These are phyloP conservation scores for Drosophila nikananu DNA, from an alignment of 1,140 invertebrate species.

Conservation along the genomic window DNA sequence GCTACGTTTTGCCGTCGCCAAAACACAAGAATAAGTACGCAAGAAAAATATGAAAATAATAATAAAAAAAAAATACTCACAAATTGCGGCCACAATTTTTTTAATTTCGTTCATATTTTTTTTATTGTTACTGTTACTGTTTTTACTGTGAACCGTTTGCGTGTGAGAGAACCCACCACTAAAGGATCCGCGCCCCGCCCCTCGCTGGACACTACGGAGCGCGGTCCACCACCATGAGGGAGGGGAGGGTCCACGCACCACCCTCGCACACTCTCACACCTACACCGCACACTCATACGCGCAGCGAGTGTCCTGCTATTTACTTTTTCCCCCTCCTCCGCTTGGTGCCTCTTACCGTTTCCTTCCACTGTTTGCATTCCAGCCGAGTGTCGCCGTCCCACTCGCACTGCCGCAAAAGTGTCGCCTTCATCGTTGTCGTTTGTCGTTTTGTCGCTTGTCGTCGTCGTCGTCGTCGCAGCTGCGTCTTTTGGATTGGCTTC, in stretches of 20 bases:
- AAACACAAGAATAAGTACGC: conserved; percentile 47
- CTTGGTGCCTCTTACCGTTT: conserved; percentile 1
- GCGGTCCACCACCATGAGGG: conserved; percentile 1
- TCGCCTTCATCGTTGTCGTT: conserved; percentile 50
- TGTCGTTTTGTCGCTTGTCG: conserved; percentile 58
- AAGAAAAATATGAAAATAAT: not conserved
- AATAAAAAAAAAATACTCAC: too few relatives aligned
- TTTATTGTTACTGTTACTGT: conserved; percentile 41
- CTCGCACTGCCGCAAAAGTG: conserved; percentile 38
- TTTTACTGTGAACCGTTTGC: conserved; percentile 36
- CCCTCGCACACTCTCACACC: conserved; percentile 14
- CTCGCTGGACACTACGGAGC: conserved; percentile 29
- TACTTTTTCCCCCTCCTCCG: conserved; percentile 13
- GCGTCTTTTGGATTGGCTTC: conserved; percentile 81
- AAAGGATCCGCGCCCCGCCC: conserved; percentile 34
- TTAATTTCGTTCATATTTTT: conserved; percentile 36
- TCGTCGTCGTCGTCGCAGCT: conserved; percentile 63
- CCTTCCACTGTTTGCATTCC: conserved; percentile 24
- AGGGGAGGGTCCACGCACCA: conserved; percentile 11
- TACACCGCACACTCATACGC: conserved; percentile 12
- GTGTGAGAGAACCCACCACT: conserved; percentile 12
- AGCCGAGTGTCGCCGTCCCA: conserved; percentile 39
- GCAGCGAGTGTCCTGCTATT: conserved; percentile 31
- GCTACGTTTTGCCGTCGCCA: conserved; percentile 68
- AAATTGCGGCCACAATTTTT: conserved; percentile 1